A percentile compares a stretch with the other conserved stretches of the same genome.
These are phyloP conservation scores for Eupelmus urozonus DNA, from an alignment of 2,888 invertebrate species.

Conservation along the genomic window DNA sequence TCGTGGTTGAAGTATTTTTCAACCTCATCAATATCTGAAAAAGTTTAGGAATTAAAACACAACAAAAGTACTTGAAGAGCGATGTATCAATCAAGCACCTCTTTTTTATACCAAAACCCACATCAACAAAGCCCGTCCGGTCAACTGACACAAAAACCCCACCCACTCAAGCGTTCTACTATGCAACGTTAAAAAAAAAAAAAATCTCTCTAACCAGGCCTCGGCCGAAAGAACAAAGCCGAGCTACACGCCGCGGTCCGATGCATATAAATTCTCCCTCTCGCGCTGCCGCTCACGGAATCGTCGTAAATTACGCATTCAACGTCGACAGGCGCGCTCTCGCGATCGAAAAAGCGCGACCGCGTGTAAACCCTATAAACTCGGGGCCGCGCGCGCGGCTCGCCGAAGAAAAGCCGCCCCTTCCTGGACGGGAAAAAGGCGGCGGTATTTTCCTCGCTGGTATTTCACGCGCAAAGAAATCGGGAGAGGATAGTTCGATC, in stretches of 20 bases:
- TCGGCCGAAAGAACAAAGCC: background rate
- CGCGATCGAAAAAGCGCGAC: background rate
- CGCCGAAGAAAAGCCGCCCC: background rate
- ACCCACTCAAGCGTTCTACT: too few species aligned
- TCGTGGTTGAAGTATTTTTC: too few species aligned
- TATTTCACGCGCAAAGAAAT: constrained; percentile 9
- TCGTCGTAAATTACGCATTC: constrained; percentile 30
- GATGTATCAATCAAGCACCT: too few species aligned
- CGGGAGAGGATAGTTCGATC: background rate
- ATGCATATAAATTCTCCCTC: background rate
- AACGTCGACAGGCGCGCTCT: background rate
- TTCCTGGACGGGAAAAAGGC: too few species aligned
- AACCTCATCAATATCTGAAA: too few species aligned
- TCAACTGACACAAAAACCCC: too few species aligned
- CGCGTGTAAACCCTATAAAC: background rate
- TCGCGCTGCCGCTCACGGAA: background rate
- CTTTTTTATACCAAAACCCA: too few species aligned
- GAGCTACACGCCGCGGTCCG: background rate
- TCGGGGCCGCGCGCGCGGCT: background rate
- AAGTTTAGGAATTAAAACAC: too few species aligned
- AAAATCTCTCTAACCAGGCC: background rate
- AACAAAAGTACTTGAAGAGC: too few species aligned
- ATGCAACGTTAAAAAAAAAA: background rate
- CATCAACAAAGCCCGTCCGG: too few species aligned
- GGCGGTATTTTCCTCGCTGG: background rate